phyloP scores from a whole-genome alignment of 2,113 vertebrate genomes.

The Lophura nycthemera region DNA sequence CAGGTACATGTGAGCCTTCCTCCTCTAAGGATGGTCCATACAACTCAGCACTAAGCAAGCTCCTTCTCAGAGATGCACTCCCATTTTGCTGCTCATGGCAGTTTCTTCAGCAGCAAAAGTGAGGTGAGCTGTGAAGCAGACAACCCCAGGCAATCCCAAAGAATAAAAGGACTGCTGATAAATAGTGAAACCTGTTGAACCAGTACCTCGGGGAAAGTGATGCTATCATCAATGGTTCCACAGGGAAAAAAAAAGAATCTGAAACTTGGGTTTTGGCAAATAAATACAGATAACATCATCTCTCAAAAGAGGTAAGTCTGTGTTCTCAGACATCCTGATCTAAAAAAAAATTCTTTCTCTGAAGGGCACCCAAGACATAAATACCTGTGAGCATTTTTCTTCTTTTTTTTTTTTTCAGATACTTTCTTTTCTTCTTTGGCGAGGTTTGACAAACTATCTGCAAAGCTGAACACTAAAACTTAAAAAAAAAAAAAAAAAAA shows the following conservation, averaged over 20 bases:
- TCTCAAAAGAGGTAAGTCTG: background rate
- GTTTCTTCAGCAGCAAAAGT: background rate
- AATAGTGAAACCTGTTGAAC: conserved; percentile 11
- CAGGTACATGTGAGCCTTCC: rapidly evolving
- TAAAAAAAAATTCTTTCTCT: background rate
- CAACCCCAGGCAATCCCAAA: background rate
- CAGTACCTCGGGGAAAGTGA: background rate
- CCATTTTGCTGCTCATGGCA: background rate
- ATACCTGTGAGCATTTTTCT: background rate
- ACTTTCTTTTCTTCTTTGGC: background rate
- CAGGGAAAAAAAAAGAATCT: background rate
- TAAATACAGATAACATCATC: background rate
- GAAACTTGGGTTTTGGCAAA: background rate
- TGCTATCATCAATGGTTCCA: background rate
- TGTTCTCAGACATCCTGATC: background rate
- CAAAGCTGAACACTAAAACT: background rate
- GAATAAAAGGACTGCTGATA: background rate
- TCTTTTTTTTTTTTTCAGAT: background rate
- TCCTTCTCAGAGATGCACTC: background rate
- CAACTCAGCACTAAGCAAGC: background rate
- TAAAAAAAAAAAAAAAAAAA: background rate
- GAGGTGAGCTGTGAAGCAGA: background rate
- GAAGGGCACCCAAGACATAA: background rate
- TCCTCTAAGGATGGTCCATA: background rate
- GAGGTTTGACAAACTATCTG: background rate